phyloP scores from a whole-genome alignment of 2,797 vertebrate genomes.

The Aphelocoma californica region DNA sequence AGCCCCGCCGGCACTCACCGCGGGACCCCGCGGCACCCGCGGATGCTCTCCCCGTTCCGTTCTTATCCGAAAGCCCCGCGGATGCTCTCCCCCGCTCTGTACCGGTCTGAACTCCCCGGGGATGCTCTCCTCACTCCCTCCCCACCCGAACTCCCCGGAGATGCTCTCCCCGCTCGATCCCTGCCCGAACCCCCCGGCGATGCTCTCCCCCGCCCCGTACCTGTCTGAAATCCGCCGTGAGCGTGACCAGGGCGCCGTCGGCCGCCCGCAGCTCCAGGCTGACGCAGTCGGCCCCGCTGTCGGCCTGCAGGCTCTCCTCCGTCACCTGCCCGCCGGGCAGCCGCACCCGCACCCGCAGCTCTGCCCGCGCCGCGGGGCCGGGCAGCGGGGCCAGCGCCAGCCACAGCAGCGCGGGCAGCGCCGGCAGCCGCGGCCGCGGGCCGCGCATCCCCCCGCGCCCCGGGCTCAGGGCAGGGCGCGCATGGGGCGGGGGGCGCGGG shows the following conservation, averaged over 20 bases:
- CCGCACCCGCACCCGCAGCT: slow-evolving; percentile 90
- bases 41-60: background rate
- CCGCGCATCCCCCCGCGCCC: slow-evolving; percentile 24
- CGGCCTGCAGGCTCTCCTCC: slow-evolving; percentile 91
- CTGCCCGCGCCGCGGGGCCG: slow-evolving; percentile 65
- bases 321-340: slow-evolving; percentile 89
- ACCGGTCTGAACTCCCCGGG: background rate
- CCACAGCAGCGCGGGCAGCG: slow-evolving; percentile 39
- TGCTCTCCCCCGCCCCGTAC: slow-evolving; percentile 55
- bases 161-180: too few species aligned
- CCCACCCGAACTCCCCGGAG: background rate
- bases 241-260: slow-evolving; percentile 90
- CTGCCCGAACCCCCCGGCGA: background rate
- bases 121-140: fast-evolving
- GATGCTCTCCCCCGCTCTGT: background rate
- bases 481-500: background rate
- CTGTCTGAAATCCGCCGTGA: slow-evolving; percentile 92
- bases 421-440: background rate
- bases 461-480: background rate
- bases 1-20: background rate
- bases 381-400: slow-evolving; percentile 22
- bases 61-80: fast-evolving
- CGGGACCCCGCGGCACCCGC: background rate
- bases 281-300: slow-evolving; percentile 87
- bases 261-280: slow-evolving; percentile 88